Base-by-base conservation (phyloP, 2,888 invertebrate species). In the Oithona nana region DNA sequence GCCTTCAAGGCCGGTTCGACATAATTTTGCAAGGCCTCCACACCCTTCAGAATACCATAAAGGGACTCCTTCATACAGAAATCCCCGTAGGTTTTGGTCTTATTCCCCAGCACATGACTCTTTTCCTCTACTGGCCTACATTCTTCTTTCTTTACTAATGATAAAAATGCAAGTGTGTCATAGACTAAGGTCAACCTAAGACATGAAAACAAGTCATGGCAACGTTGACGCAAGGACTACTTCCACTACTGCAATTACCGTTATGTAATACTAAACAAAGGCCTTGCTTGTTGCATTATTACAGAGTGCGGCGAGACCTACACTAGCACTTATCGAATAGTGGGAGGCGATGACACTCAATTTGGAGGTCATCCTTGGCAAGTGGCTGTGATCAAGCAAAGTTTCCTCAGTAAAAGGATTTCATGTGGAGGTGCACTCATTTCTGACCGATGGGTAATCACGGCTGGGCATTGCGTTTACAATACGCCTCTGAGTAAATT, bases 281-380 rank as follows among this genome's bases (percentile, higher is more conserved):
- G n/a, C n/a, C n/a, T 39, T 39, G 6, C 11, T 24, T 8, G 20
- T 20, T 24, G 3, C 26, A 20, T 58, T 62, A 28, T 77, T 79
- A 26, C 77, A 92, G 92, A 88, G 74, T 92, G 92, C 69, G 92
- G 92, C 0, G 88, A 90, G 71, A 79, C 88, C 64, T 88, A 83
- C 71, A 83, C 87, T 0, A 78, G 92, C 49, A 86, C 87, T 29
- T 89, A 90, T 71, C 79, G 92, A 66, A 90, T 92, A 64, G 92
- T 92, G 0, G 92, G 92, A 1, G 92, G 92, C 0, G 88, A 88
- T 68, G 86, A 88, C 22, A 83, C 89, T 0, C 85, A 85, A 50
- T 92, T 90, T 70, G 92, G 87, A 1, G 86, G 87, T 11, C 89
- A 90, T 75, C 92, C 92, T 2, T 92, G 92, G 92, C 90, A 92